Conservation (phyloP, 1,140 invertebrate genomes). For the Trichomalopsis sarcophagae region DNA sequence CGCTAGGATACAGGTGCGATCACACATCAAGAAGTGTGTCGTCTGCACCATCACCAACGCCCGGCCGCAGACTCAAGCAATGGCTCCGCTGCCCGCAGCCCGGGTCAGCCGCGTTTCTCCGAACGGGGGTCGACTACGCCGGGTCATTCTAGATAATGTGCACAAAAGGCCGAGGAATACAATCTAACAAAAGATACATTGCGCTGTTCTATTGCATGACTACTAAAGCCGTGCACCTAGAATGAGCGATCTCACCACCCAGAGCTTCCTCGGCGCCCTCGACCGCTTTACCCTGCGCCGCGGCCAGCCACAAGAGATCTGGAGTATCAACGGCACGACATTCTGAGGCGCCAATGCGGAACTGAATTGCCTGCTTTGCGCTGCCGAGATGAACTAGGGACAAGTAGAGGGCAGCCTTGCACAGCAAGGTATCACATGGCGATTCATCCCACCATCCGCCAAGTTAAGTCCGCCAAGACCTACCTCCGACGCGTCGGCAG, state of each 20-base stretch:
- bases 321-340: slow-evolving; percentile 36
- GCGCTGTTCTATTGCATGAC: too few relatives aligned
- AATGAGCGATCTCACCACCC: neutral
- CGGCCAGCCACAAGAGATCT: neutral
- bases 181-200: too few relatives aligned
- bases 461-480: slow-evolving; percentile 3
- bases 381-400: neutral
- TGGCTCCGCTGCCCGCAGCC: slow-evolving; percentile 58
- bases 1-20: neutral
- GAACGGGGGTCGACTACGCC: slow-evolving; percentile 68
- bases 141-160: slow-evolving; percentile 60
- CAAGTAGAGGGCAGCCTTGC: neutral
- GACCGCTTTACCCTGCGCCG: slow-evolving; percentile 24
- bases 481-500: neutral
- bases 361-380: neutral
- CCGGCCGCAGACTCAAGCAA: slow-evolving; percentile 48
- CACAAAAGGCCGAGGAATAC: neutral
- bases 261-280: neutral
- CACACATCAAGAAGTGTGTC: neutral
- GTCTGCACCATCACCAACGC: neutral
- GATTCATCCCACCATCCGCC: neutral
- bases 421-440: neutral
- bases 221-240: neutral
- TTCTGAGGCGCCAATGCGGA: slow-evolving; percentile 37
- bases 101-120: slow-evolving; percentile 60